Conservation (phyloP, 2,113 vertebrate species). For the Myodes glareolus region DNA sequence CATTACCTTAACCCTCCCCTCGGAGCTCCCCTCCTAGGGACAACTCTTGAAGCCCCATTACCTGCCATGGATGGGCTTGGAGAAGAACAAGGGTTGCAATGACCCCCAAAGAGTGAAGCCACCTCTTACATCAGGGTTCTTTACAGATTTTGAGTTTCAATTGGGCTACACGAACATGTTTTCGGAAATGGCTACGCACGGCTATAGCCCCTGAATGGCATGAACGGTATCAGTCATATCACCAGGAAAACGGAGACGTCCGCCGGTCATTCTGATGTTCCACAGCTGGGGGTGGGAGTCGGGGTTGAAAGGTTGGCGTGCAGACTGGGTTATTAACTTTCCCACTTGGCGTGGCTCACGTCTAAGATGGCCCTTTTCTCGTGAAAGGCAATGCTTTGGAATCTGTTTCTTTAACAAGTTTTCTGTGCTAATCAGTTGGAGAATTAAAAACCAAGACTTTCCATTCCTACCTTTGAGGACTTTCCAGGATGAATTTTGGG, state of each 20-base stretch:
- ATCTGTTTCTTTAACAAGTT: background rate
- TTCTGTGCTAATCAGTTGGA: background rate
- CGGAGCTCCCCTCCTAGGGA: fast-evolving
- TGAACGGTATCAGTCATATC: background rate
- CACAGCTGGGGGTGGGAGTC: background rate
- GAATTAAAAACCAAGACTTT: background rate
- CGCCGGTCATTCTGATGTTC: fast-evolving
- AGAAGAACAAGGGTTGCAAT: background rate
- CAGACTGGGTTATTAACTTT: background rate
- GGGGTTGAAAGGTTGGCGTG: background rate
- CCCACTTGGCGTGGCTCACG: background rate
- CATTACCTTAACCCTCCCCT: too few species aligned
- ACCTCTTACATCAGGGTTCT: background rate
- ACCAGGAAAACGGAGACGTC: background rate
- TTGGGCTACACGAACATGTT: background rate
- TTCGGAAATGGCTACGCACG: background rate
- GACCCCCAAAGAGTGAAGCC: background rate
- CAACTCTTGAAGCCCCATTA: background rate
- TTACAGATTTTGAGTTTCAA: background rate
- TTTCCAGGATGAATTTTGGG: background rate
- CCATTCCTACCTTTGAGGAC: background rate
- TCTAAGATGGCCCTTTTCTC: background rate
- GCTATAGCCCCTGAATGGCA: background rate
- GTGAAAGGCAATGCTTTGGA: background rate
- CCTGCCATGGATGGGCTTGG: background rate